Evolutionary conservation across 1,140 invertebrate genomes (phyloP).

Genomic region (Bombus superbus): DNA sequence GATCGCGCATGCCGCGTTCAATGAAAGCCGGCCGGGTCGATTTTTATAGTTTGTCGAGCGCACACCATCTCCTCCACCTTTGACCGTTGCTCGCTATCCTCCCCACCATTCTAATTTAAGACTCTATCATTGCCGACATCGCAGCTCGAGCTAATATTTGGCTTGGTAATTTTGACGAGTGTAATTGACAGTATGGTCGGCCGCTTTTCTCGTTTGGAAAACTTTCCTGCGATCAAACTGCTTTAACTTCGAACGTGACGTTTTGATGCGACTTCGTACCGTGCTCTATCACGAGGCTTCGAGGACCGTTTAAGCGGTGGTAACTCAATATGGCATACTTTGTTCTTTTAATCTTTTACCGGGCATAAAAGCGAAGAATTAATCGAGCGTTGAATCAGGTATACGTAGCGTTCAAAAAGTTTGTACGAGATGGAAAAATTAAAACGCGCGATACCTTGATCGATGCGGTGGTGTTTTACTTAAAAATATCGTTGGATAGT

Average conservation of each 20-base stretch:
- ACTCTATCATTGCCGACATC: slow-evolving; percentile 39
- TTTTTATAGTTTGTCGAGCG: slow-evolving; percentile 52
- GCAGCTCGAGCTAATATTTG: slow-evolving; percentile 30
- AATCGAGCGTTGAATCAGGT: too few relatives aligned
- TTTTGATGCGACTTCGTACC: too few relatives aligned
- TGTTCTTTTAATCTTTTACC: neutral
- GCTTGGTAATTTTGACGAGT: slow-evolving; percentile 7
- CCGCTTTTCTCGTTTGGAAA: slow-evolving; percentile 2
- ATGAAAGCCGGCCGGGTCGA: slow-evolving; percentile 47
- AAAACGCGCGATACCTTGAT: neutral
- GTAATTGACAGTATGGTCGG: slow-evolving; percentile 12
- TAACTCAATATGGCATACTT: neutral
- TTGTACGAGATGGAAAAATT: too few relatives aligned
- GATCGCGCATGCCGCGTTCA: slow-evolving; percentile 40
- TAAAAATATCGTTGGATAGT: neutral
- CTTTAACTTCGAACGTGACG: neutral
- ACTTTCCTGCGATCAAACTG: neutral
- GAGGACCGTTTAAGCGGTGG: too few relatives aligned
- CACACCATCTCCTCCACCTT: slow-evolving; percentile 20
- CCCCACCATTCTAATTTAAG: slow-evolving; percentile 56
- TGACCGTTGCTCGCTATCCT: slow-evolving; percentile 15
- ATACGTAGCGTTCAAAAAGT: too few relatives aligned
- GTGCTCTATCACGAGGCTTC: neutral
- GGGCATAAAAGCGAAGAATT: neutral
- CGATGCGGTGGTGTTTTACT: neutral